Base-by-base conservation (phyloP, 2,888 invertebrate genomes). In the Lasioglossum oenotherae region DNA sequence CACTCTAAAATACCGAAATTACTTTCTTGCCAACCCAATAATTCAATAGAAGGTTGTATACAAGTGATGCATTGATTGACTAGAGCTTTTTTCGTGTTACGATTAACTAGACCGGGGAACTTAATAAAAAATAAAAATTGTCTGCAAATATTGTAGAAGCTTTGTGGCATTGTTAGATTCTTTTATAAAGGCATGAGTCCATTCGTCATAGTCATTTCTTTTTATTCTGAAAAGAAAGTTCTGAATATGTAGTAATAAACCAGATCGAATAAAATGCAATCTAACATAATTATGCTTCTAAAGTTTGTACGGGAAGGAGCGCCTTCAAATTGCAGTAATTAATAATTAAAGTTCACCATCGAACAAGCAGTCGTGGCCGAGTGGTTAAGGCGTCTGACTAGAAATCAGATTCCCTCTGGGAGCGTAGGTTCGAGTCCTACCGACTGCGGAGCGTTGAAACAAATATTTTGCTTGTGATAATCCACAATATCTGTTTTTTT, bases 341-440 rank as follows among this genome's bases (percentile, higher is more conserved):
- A 23, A 69, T 38, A 69, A 38, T 69, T 23, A 69, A 35, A 35
- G 8, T 35, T 35, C 19, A 3, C 10, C 10, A 35, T 35, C 10
- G 35, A 57, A 69, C 44, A 49, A 95, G 97, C 97, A 97, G 97
- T 97, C 97, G 97, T 97, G 97, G 97, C 97, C 97, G 97, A 97
- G 97, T 97, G 97, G 97, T 97, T 97, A 97, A 97, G 97, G 97
- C 97, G 97, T 97, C 97, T 97, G 97, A 97, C 97, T 97, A 97
- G 97, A 97, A 97, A 97, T 97, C 97, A 97, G 97, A 97, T 97
- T 97, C 97, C 97, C 97, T 97, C 97, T 97, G 97, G 97, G 97
- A 97, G 97, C 97, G 97, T 97, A 97, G 97, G 97, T 97, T 97
- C 97, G 97, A 97, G 97, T 97, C 97, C 97, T 97, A 97, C 97